A percentile compares a stretch with the other conserved stretches of the same genome.
Evolutionary conservation across 2,797 vertebrate genomes (phyloP).

Genomic region (Diplodus puntazzo): DNA sequence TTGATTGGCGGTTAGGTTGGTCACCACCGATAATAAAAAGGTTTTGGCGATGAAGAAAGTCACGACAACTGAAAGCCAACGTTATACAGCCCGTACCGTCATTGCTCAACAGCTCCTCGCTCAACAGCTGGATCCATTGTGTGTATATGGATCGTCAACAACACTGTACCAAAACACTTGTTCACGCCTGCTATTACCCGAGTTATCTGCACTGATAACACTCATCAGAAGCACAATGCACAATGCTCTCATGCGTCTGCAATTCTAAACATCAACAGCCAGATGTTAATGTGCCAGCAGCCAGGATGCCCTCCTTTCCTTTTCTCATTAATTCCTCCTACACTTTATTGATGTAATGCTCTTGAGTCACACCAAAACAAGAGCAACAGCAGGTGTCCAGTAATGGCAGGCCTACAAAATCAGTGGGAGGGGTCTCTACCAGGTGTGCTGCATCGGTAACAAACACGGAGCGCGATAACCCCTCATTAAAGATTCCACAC

Average conservation of each 20-base stretch:
- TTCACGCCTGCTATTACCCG: conserved; percentile 43
- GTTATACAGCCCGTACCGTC: conserved; percentile 1
- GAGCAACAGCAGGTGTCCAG: conserved; percentile 80
- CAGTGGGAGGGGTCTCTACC: conserved; percentile 73
- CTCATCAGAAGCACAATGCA: conserved; percentile 73
- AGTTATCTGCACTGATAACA: conserved; percentile 75
- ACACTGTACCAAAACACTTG: conserved; percentile 46
- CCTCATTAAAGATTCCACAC: conserved; percentile 85
- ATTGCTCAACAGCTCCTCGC: conserved; percentile 21
- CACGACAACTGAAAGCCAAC: conserved; percentile 16
- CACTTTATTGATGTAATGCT: conserved; percentile 76
- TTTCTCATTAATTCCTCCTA: conserved; percentile 77
- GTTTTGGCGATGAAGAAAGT: conserved; percentile 16
- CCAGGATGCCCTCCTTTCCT: conserved; percentile 73
- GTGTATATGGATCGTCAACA: conserved; percentile 53
- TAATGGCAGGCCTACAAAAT: conserved; percentile 75
- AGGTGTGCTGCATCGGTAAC: conserved; percentile 83
- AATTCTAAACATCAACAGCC: conserved; percentile 70
- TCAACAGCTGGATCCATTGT: conserved; percentile 47
- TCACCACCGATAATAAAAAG: conserved; percentile 18
- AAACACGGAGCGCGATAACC: conserved; percentile 77
- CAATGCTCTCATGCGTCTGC: conserved; percentile 70
- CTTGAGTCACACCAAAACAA: conserved; percentile 79
- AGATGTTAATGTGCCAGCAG: conserved; percentile 78
- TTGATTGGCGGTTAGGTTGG: conserved; percentile 37